Evolutionary conservation across 2,113 vertebrate species (phyloP), one percentile per base, ranked within the genome.

Genomic region (Desmodus rotundus): DNA sequence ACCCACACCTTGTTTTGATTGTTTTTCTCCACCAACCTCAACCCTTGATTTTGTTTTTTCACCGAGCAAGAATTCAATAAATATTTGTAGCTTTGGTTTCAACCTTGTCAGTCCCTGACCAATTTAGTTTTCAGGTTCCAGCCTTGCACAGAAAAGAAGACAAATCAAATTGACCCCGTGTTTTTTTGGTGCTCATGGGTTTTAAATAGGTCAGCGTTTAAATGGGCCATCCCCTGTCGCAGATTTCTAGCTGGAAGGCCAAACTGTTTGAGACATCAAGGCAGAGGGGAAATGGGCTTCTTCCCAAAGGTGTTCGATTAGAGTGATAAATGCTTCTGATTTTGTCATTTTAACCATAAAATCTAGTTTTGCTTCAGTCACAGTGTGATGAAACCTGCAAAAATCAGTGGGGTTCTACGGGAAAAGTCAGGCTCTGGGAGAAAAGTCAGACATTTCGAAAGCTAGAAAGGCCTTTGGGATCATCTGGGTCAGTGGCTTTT

Each of bases 171-270:
- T 91, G 96, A 97, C 93, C 97, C 77, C 0, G 77, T 70, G 94
- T 50, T 43, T 93, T 82, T 95, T 56, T 63, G 78, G 91, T 92
- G 97, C 96, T 96, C 38, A 1, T 88, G 96, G 95, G 77, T 88
- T 97, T 97, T 97, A 97, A 97, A 96, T 97, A 96, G 97, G 97
- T 96, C 97, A 97, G 94, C 88, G 73, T 96, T 93, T 93, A 97
- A 97, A 93, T 97, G 97, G 97, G 97, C 96, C 97, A 97, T 83
- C 92, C 91, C 88, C 76, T 72, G 85, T 56, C 68, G 85, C 96
- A 93, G 94, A 74, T 94, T 94, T 96, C 96, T 86, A 94, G 96
- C 61, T 95, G 11, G 67, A 95, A 95, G 93, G 94, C 95, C 95
- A 97, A 58, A 78, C 58, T 81, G 74, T 67, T 24, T 47, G 72